Evolutionary conservation across 2,113 vertebrate species (phyloP).

Genomic region (Thermophis baileyi): DNA sequence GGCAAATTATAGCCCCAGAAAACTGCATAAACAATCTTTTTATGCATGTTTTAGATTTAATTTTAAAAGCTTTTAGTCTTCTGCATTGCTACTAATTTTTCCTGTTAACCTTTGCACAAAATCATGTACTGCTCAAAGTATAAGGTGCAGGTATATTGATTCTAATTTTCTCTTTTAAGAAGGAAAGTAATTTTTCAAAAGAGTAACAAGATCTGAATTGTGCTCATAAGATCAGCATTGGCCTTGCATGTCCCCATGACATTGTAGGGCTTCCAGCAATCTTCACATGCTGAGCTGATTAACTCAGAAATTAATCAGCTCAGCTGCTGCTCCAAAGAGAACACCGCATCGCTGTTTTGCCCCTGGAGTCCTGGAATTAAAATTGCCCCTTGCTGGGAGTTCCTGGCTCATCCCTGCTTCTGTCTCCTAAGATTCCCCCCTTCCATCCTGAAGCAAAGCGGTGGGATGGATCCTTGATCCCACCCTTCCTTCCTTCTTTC

Average conservation of each 20-base stretch:
- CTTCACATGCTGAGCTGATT: neutral
- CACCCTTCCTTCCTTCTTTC: neutral
- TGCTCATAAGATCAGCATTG: neutral
- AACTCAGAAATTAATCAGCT: neutral
- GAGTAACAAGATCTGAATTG: neutral
- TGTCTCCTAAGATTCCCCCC: neutral
- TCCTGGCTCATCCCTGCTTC: neutral
- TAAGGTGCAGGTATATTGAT: neutral
- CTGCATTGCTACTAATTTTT: neutral
- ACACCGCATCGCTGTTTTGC: neutral
- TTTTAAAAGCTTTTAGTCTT: neutral
- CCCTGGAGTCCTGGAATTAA: neutral
- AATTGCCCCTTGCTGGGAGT: neutral
- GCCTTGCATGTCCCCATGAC: neutral
- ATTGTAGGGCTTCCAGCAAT: neutral
- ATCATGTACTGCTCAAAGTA: neutral
- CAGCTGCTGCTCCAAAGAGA: neutral
- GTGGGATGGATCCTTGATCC: neutral
- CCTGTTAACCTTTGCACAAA: neutral
- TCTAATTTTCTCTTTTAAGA: neutral
- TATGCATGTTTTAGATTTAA: neutral
- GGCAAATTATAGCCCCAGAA: neutral
- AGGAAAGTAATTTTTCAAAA: neutral
- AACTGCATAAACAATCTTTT: neutral
- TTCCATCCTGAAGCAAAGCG: neutral